Evolutionary conservation across 2,113 vertebrate species (phyloP).

Genomic region (Bettongia penicillata): DNA sequence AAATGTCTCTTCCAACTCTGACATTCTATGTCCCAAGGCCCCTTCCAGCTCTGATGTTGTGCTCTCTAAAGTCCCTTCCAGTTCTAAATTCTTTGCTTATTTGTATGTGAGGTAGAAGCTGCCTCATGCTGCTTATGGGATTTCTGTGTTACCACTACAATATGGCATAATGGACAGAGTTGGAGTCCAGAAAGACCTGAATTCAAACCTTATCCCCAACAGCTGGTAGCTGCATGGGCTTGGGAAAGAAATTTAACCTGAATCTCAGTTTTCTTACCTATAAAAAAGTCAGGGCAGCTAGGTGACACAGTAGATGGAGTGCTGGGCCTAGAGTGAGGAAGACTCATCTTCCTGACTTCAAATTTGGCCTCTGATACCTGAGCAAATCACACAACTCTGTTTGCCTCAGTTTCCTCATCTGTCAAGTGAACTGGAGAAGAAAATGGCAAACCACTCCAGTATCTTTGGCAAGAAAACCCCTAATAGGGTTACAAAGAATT

Average conservation of each 20-base stretch:
- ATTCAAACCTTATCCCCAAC: background rate
- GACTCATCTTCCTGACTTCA: background rate
- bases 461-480: too few species aligned
- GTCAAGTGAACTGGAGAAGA: background rate
- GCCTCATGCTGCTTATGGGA: background rate
- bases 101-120: background rate
- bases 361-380: background rate
- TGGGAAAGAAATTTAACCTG: background rate
- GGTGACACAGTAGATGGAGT: background rate
- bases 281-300: background rate
- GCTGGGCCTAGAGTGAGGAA: background rate
- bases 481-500: background rate
- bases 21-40: background rate
- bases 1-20: background rate
- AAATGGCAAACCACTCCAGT: too few species aligned
- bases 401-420: background rate
- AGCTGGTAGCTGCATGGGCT: conserved; percentile 26
- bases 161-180: background rate
- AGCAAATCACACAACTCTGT: too few species aligned
- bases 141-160: background rate
- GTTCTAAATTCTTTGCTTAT: background rate
- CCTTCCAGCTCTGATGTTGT: background rate
- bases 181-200: background rate
- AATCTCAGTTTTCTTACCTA: conserved; percentile 13
- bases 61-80: background rate